Conservation (phyloP, 2,888 invertebrate species). For the Tortrix viridana region DNA sequence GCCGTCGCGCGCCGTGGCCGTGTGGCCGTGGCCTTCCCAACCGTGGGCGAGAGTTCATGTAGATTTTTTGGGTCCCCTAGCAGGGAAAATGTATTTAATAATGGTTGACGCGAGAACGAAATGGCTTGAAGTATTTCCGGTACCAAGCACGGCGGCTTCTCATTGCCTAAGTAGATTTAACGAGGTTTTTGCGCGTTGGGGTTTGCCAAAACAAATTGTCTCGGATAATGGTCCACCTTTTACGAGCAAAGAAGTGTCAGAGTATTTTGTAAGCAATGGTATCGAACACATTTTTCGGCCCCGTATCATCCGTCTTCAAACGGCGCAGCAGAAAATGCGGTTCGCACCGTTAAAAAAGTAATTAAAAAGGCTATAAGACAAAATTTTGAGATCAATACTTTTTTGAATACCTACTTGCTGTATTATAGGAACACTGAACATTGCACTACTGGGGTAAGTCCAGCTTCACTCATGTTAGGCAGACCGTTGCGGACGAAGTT, state of each 20-base stretch:
- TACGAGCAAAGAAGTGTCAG: neutral
- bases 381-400: too few relatives aligned
- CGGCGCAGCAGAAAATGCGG: too few relatives aligned
- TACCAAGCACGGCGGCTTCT: neutral
- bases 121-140: neutral
- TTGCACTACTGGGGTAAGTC: too few relatives aligned
- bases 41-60: neutral
- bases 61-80: neutral
- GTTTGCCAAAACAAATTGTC: neutral
- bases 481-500: too few relatives aligned
- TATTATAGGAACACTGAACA: too few relatives aligned
- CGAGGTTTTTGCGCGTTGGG: conserved; percentile 4
- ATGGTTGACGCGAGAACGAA: neutral
- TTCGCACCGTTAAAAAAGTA: too few relatives aligned
- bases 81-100: neutral
- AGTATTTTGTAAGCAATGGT: neutral
- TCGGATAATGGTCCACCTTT: conserved; percentile 4
- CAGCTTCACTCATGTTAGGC: too few relatives aligned
- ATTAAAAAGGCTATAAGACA: too few relatives aligned
- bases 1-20: too few relatives aligned
- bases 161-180: neutral
- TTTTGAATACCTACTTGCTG: too few relatives aligned
- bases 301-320: too few relatives aligned
- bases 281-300: neutral
- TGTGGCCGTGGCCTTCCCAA: too few relatives aligned